These are phyloP conservation scores for Monopis laevigella DNA, from an alignment of 2,888 invertebrate species.

Conservation along the genomic window DNA sequence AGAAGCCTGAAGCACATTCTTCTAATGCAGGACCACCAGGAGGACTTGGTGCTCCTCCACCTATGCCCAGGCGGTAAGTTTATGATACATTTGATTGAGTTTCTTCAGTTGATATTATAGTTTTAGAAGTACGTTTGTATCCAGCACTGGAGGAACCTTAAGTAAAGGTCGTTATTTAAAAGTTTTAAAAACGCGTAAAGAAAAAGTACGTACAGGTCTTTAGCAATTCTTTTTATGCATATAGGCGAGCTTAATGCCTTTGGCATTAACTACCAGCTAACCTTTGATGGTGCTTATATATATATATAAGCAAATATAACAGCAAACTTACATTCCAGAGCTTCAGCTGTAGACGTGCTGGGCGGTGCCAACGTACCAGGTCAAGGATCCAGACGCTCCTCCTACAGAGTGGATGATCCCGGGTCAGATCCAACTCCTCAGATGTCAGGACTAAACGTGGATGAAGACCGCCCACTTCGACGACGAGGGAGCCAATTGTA, in stretches of 20 bases:
- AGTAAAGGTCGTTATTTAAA: too few species aligned
- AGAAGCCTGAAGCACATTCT: slow-evolving; percentile 27
- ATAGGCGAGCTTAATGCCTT: too few species aligned
- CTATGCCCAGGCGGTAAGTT: slow-evolving; percentile 79
- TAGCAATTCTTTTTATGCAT: too few species aligned
- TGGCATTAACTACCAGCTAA: too few species aligned
- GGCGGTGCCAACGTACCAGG: slow-evolving; percentile 38
- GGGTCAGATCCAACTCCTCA: slow-evolving; percentile 64
- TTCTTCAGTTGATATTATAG: too few species aligned
- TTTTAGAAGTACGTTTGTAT: too few species aligned
- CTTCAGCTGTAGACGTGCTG: slow-evolving; percentile 87
- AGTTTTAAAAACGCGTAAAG: too few species aligned
- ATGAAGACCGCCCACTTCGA: slow-evolving; percentile 78
- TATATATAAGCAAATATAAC: too few species aligned
- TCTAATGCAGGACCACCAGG: slow-evolving; percentile 36
- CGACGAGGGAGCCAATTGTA: slow-evolving; percentile 86
- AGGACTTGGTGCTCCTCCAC: slow-evolving; percentile 74
- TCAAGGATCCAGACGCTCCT: slow-evolving; percentile 67
- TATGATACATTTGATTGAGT: too few species aligned
- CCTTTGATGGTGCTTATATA: too few species aligned
- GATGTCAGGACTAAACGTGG: slow-evolving; percentile 70
- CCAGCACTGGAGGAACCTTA: neutral
- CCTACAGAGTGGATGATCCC: slow-evolving; percentile 69
- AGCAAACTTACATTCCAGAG: too few species aligned
- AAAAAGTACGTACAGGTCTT: too few species aligned